Evolutionary conservation across 2,888 invertebrate genomes (phyloP), one percentile per base, ranked within the genome.

Genomic region (Scaptomyza polygonia): DNA sequence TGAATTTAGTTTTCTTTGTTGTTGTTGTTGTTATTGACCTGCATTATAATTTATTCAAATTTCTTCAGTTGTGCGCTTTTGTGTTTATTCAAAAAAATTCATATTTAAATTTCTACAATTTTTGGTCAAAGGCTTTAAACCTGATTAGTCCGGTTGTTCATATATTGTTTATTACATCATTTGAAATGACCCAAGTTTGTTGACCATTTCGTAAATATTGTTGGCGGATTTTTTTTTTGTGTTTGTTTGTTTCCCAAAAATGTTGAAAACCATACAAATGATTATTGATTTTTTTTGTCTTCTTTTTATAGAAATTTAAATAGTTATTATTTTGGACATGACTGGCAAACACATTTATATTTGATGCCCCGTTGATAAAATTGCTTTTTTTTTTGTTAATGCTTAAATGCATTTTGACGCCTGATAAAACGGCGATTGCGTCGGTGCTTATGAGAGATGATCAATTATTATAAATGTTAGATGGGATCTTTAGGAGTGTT

Each of bases 131-230:
- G 66, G 45, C 59, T 72, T 45, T 14, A 68, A 72, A 73, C 79
- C 67, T 70, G 80, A 72, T 82, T 82, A 83, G 79, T 67, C 29
- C 29, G 1, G 72, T 56, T 53, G 52, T 62, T 63, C 61, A 54
- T 61, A 16, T 39, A 39, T 39, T 39, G 64, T 62, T 45, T 75
- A 55, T 83, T 83, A 65, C 87, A 82, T 77, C 79, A 83, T 65
- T 70, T 68, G 47, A 65, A 67, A 63, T 85, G 77, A 72, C 56
- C 67, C 61, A 66, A 87, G 74, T 71, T 40, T 51, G 61, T 61
- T 85, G 79, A 85, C 82, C 77, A 61, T 87, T 83, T 85, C 87
- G 86, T 82, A 86, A 86, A 72, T 53, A 67, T 72, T 69, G 87
- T 79, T 81, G 86, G 88, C 82, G 79, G 82, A 81, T 77, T 81